Percentiles rank a stretch among this genome's conserved stretches.
phyloP scores from a whole-genome alignment of 1,140 invertebrate genomes.

The Neotoxoptera formosana region DNA sequence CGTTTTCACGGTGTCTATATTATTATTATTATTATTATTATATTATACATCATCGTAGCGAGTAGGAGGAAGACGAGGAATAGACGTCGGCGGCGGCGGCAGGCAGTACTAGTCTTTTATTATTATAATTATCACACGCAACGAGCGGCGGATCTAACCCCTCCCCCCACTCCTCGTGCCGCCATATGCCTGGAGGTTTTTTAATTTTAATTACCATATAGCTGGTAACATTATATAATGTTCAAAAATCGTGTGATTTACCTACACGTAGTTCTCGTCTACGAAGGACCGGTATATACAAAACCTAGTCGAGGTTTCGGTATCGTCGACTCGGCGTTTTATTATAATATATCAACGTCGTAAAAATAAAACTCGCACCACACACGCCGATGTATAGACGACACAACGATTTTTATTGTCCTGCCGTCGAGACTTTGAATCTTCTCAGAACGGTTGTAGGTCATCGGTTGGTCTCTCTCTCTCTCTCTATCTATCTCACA shows the following conservation, averaged over 20 bases:
- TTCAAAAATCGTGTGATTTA: background rate
- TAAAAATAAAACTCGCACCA: slow-evolving; percentile 16
- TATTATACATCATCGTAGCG: too few species aligned
- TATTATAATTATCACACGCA: background rate
- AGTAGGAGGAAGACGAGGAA: background rate
- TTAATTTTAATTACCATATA: background rate
- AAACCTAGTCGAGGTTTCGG: background rate
- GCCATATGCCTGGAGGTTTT: background rate
- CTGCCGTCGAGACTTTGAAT: background rate
- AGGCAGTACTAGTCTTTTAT: background rate
- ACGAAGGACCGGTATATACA: background rate
- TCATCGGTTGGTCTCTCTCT: background rate
- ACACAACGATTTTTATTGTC: background rate
- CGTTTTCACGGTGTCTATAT: background rate
- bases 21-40: too few species aligned
- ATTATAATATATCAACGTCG: background rate
- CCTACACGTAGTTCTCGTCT: background rate
- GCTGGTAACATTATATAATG: background rate
- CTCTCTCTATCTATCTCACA: background rate
- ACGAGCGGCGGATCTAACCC: background rate
- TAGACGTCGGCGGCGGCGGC: background rate
- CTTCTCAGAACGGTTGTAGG: background rate
- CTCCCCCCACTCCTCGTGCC: too few species aligned
- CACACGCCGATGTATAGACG: background rate
- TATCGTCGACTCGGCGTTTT: background rate